Percentiles rank a stretch among this genome's conserved stretches.
Evolutionary conservation across 2,797 vertebrate species (phyloP).

Genomic region (Chlorospingus semifuscus): DNA sequence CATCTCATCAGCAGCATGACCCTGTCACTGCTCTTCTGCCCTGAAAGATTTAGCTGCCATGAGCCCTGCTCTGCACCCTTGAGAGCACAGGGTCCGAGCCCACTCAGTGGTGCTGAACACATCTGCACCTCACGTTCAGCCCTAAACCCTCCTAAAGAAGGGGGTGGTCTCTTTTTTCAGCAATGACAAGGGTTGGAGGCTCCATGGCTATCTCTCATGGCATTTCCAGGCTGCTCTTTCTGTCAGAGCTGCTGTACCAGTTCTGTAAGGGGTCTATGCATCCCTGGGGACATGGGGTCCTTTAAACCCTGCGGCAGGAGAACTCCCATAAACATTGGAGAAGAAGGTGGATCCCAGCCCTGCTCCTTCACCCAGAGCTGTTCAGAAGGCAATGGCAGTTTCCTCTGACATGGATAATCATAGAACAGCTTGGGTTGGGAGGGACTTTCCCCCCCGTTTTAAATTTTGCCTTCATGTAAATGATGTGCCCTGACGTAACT

Average conservation of each 20-base stretch:
- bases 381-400: background rate
- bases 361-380: background rate
- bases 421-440: background rate
- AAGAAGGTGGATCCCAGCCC: background rate
- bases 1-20: accelerated
- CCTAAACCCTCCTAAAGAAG: background rate
- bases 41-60: background rate
- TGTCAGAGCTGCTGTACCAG: background rate
- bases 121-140: accelerated
- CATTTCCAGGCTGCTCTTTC: background rate
- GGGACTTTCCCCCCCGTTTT: background rate
- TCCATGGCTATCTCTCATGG: accelerated
- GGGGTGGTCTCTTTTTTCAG: background rate
- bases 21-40: background rate
- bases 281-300: background rate
- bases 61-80: background rate
- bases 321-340: background rate
- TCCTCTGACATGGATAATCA: background rate
- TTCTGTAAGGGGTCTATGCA: accelerated
- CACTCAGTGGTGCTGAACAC: accelerated
- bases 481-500: background rate
- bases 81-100: background rate
- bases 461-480: background rate
- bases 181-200: background rate
- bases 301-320: background rate